Evolutionary conservation across 2,797 vertebrate species (phyloP).

Genomic region (Hyperoplus immaculatus): DNA sequence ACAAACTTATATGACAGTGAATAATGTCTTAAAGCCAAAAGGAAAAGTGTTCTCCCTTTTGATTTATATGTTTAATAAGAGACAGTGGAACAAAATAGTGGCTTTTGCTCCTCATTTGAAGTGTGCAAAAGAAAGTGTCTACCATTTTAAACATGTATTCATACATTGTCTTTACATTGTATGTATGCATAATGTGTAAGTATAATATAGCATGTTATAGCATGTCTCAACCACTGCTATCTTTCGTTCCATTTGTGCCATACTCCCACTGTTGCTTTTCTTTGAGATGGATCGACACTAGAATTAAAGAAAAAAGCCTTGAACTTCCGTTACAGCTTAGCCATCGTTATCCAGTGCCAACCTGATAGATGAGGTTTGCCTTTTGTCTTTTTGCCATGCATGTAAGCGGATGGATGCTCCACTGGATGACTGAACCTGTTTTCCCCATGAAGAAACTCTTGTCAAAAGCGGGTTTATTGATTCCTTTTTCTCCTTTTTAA

Average conservation of each 20-base stretch:
- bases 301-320: conserved; percentile 18
- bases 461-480: conserved; percentile 74
- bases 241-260: conserved; percentile 21
- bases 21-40: conserved; percentile 3
- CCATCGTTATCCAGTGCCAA: conserved; percentile 33
- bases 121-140: too few relatives aligned
- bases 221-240: conserved; percentile 22
- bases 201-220: conserved; percentile 1
- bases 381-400: conserved; percentile 50
- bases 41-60: conserved; percentile 5
- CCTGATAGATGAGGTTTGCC: conserved; percentile 55
- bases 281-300: conserved; percentile 2
- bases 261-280: conserved; percentile 20
- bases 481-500: conserved; percentile 82
- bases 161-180: too few relatives aligned
- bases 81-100: conserved; percentile 6
- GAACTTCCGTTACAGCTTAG: conserved; percentile 48
- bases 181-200: not conserved
- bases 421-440: conserved; percentile 57
- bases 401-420: conserved; percentile 46
- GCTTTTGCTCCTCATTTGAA: too few relatives aligned
- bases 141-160: too few relatives aligned
- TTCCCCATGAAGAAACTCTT: conserved; percentile 71
- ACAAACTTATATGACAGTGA: not conserved
- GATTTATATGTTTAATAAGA: conserved; percentile 32